Percentiles rank a stretch among this genome's conserved stretches.
phyloP scores from a whole-genome alignment of 2,888 invertebrate genomes.

The Pammene fasciana region DNA sequence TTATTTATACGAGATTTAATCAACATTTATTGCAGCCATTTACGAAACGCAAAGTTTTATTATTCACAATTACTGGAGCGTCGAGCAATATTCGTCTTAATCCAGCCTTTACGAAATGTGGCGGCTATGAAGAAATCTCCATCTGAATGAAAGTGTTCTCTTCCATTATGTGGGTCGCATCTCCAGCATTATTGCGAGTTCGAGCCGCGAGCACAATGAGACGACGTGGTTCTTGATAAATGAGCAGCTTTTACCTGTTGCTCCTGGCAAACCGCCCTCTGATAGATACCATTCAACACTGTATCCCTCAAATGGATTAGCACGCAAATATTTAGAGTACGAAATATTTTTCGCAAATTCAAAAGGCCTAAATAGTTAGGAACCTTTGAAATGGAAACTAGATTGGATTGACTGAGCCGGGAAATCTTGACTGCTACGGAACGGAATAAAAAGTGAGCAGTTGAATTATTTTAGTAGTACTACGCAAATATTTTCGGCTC shows the following conservation, averaged over 20 bases:
- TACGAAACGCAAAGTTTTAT: constrained; percentile 49
- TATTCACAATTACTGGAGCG: constrained; percentile 55
- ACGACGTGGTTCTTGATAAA: constrained; percentile 51
- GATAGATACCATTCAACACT: constrained; percentile 27
- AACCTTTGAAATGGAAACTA: constrained; percentile 13
- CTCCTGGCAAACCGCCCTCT: constrained; percentile 42
- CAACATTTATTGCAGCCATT: constrained; percentile 39
- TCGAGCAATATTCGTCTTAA: constrained; percentile 54
- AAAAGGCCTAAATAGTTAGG: constrained; percentile 5
- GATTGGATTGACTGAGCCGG: constrained; percentile 5
- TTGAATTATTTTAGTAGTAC: constrained; percentile 17
- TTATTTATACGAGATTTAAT: constrained; percentile 40
- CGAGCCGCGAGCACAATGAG: constrained; percentile 33
- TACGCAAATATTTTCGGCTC: constrained; percentile 9
- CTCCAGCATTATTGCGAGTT: constrained; percentile 39
- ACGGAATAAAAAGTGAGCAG: constrained; percentile 7
- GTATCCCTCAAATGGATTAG: constrained; percentile 27
- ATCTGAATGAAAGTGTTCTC: constrained; percentile 49
- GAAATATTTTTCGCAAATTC: constrained; percentile 1
- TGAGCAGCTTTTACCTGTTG: constrained; percentile 61
- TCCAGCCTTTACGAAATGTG: constrained; percentile 50
- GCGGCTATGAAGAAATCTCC: constrained; percentile 48
- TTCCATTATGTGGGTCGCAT: constrained; percentile 45
- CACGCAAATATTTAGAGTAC: constrained; percentile 4
- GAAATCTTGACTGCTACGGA: constrained; percentile 4